A percentile compares a stretch with the other conserved stretches of the same genome.
Conservation (phyloP, 2,797 vertebrate genomes). For the Lacerta agilis region DNA sequence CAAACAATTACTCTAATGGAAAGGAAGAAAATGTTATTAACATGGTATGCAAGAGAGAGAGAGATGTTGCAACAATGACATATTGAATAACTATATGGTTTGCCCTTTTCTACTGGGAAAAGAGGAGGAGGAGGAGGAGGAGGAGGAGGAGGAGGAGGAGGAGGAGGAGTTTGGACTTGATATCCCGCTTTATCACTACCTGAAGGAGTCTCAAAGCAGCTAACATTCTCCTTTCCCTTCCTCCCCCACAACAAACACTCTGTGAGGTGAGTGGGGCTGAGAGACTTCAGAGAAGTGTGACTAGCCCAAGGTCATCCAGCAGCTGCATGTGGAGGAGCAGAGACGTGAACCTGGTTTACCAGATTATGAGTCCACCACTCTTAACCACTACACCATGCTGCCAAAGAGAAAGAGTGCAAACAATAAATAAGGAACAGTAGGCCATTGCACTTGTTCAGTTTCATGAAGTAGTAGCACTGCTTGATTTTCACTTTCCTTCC, state of each 20-base stretch:
- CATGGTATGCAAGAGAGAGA: constrained; percentile 55
- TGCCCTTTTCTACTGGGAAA: constrained; percentile 35
- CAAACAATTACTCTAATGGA: constrained; percentile 76
- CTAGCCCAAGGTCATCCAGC: too few species aligned
- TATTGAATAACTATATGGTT: neutral
- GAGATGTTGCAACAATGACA: constrained; percentile 42
- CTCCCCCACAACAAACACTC: too few species aligned
- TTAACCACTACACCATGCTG: too few species aligned
- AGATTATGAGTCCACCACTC: too few species aligned
- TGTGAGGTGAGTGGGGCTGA: too few species aligned
- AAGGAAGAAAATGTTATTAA: constrained; percentile 69
- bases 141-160: too few species aligned
- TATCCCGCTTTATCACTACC: too few species aligned
- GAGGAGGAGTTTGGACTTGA: too few species aligned
- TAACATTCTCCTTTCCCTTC: too few species aligned
- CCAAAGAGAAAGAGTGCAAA: neutral
- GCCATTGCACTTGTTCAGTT: neutral
- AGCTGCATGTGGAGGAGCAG: too few species aligned
- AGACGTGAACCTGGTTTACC: rapidly evolving
- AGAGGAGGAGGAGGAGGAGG: neutral
- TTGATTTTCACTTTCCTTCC: constrained; percentile 23
- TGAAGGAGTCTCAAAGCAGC: too few species aligned
- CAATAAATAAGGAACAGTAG: constrained; percentile 4
- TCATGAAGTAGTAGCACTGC: constrained; percentile 30
- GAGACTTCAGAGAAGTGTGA: too few species aligned